Evolutionary conservation across 1,140 invertebrate species (phyloP).

Genomic region (Cotesia glomerata): DNA sequence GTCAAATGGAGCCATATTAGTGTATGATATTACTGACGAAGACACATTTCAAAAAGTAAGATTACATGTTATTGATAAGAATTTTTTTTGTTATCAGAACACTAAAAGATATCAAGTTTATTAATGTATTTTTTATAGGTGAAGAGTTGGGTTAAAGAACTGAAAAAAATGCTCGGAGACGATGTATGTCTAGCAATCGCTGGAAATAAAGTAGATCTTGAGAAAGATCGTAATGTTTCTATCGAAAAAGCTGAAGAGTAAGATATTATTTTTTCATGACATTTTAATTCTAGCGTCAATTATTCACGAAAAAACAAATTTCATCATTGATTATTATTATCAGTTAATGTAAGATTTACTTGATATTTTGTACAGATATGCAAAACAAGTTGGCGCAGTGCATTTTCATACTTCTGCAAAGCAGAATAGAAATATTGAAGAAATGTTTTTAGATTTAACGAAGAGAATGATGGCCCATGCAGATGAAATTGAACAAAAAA

Average conservation of each 20-base stretch:
- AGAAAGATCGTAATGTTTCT: slow-evolving; percentile 85
- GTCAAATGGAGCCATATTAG: slow-evolving; percentile 96
- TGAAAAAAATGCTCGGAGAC: slow-evolving; percentile 94
- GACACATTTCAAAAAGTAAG: slow-evolving; percentile 95
- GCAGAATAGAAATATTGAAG: slow-evolving; percentile 89
- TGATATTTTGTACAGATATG: slow-evolving; percentile 71
- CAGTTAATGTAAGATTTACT: slow-evolving; percentile 7
- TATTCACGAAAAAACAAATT: slow-evolving; percentile 3
- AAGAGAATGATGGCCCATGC: slow-evolving; percentile 70
- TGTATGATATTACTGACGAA: slow-evolving; percentile 98
- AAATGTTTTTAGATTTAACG: slow-evolving; percentile 89
- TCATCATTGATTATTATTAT: too few species aligned
- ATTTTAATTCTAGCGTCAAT: background rate
- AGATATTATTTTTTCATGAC: slow-evolving; percentile 46
- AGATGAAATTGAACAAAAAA: slow-evolving; percentile 59
- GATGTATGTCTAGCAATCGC: slow-evolving; percentile 92
- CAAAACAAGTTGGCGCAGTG: slow-evolving; percentile 88
- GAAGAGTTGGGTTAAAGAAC: slow-evolving; percentile 98
- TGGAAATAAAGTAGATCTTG: slow-evolving; percentile 97
- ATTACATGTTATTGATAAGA: slow-evolving; percentile 14
- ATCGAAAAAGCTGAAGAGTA: slow-evolving; percentile 87
- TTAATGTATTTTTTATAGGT: slow-evolving; percentile 68
- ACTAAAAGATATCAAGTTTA: background rate
- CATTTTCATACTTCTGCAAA: slow-evolving; percentile 97
- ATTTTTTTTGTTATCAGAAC: background rate